These are phyloP conservation scores for Hypomecis atomaria DNA, from an alignment of 2,888 invertebrate genomes.

Conservation along the genomic window DNA sequence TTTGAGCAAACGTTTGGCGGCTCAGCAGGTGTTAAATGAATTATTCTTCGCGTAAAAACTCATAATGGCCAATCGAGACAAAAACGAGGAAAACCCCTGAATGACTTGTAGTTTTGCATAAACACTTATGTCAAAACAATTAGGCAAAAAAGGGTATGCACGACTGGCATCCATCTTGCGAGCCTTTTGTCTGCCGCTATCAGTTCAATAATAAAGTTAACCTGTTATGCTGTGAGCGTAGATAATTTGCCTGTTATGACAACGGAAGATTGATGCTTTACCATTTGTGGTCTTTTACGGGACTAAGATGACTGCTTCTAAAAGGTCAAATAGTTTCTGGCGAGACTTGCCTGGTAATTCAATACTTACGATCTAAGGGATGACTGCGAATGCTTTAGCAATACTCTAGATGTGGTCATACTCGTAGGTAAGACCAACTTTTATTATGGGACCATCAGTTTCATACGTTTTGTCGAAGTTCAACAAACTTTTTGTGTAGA, in stretches of 20 bases:
- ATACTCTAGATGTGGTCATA: too few species aligned
- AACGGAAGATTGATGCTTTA: conserved; percentile 3
- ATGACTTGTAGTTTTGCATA: conserved; percentile 20
- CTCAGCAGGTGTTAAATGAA: conserved; percentile 27
- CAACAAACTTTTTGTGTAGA: too few species aligned
- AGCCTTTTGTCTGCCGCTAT: conserved; percentile 1
- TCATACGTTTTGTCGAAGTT: too few species aligned
- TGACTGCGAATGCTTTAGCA: too few species aligned
- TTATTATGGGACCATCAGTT: too few species aligned
- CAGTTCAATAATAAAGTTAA: not conserved
- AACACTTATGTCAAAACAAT: conserved; percentile 19
- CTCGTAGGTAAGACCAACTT: too few species aligned
- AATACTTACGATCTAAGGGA: too few species aligned
- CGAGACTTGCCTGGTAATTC: too few species aligned
- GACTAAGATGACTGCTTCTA: not conserved
- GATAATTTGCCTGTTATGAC: conserved; percentile 11
- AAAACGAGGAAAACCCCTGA: conserved; percentile 22
- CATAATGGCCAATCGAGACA: conserved; percentile 17
- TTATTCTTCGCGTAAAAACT: conserved; percentile 25
- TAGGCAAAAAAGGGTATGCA: conserved; percentile 13
- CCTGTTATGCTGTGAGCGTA: conserved; percentile 7
- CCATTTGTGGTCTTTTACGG: conserved; percentile 2
- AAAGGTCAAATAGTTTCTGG: not conserved
- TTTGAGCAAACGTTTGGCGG: conserved; percentile 12
- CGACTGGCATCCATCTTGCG: conserved; percentile 6